These are phyloP conservation scores for Sclerodermus sp. DNA, from an alignment of 2,888 invertebrate species.

Conservation along the genomic window DNA sequence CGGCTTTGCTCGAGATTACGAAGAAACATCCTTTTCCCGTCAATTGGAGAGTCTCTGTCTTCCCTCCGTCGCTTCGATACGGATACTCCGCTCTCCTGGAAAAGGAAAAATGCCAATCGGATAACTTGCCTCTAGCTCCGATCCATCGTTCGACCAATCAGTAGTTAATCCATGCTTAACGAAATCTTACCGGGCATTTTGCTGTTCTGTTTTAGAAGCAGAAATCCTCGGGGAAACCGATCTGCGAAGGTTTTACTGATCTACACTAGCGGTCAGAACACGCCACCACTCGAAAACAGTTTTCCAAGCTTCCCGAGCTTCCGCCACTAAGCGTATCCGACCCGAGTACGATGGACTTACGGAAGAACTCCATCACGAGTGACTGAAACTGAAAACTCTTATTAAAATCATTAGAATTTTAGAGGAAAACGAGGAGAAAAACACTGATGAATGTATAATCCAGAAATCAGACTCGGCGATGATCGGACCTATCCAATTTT, in stretches of 20 bases:
- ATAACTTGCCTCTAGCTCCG: background rate
- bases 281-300: slow-evolving; percentile 29
- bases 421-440: slow-evolving; percentile 18
- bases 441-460: slow-evolving; percentile 1
- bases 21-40: no score
- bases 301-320: slow-evolving; percentile 26
- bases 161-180: slow-evolving; percentile 9
- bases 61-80: no score
- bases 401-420: background rate
- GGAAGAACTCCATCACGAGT: slow-evolving; percentile 43
- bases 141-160: slow-evolving; percentile 10
- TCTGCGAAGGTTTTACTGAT: slow-evolving; percentile 54
- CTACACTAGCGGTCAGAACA: slow-evolving; percentile 43
- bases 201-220: slow-evolving; percentile 51
- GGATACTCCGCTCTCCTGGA: no score
- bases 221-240: slow-evolving; percentile 52
- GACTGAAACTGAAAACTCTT: slow-evolving; percentile 28
- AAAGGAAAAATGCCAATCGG: background rate
- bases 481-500: slow-evolving; percentile 41
- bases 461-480: slow-evolving; percentile 17
- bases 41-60: no score
- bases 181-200: slow-evolving; percentile 32
- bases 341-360: slow-evolving; percentile 31
- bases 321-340: slow-evolving; percentile 27
- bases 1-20: slow-evolving; percentile 8